Evolutionary conservation across 2,888 invertebrate genomes (phyloP), one percentile per base, ranked within the genome.

Genomic region (Emmelina monodactyla): DNA sequence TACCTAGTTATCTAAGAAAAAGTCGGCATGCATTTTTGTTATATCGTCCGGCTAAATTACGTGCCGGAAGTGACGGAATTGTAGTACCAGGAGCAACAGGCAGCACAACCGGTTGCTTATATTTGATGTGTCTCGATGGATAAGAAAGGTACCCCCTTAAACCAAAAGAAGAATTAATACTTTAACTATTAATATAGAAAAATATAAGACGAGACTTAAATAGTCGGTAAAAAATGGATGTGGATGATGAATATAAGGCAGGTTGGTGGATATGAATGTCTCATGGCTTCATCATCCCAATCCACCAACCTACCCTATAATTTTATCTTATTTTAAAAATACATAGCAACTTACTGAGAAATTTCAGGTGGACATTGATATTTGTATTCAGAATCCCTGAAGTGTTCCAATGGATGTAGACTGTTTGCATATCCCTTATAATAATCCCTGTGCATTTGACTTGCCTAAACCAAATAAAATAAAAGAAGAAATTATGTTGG

Each of bases 361-460:
- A 83, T 82, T 48, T 83, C 82, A 29, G 72, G 58, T 6, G 85
- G 81, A 47, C 85, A 85, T 51, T 85, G 84, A 53, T 73, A 85
- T 44, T 53, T 50, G 45, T 75, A 83, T 31, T 70, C 57, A 3
- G 73, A 55, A 1, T 69, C 65, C 41, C 68, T 78, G 56, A 86
- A 87, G 53, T 82, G 86, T 32, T 68, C 51, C 31, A 86, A 50
- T 0, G 85, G 85, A 58, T 86, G 85, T 39, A 83, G 49, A 2
- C 73, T 67, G 35, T 82, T 83, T 2, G 82, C 64, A 40, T 81
- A 80, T 28, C 86, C 85, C 58, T 82, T 82, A 51, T 86, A 86
- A 51, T 84, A 85, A 49, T 85, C 83, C 38, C 87, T 70, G 42
- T n/a, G n/a, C n/a, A n/a, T n/a, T n/a, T n/a, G n/a, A n/a, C n/a